Evolutionary conservation across 2,888 invertebrate genomes (phyloP).

Genomic region (Helobdella robusta): DNA sequence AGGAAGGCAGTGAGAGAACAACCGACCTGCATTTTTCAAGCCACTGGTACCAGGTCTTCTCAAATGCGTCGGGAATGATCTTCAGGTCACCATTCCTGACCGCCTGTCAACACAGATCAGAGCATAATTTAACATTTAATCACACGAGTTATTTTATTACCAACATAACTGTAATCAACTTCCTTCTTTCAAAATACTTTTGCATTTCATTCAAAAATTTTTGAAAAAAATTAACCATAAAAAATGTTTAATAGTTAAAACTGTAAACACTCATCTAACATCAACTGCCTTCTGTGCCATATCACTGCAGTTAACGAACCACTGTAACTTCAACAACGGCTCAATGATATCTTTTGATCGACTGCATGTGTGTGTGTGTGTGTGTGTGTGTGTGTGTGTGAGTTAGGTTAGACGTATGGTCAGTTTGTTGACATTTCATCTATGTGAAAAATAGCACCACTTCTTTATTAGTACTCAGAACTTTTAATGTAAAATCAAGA

Average conservation of each 20-base stretch:
- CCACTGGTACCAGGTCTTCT: conserved; percentile 90
- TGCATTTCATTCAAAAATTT: too few relatives aligned
- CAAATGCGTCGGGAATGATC: conserved; percentile 80
- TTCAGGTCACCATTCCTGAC: conserved; percentile 71
- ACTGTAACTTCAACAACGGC: conserved; percentile 88
- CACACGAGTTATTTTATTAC: neutral
- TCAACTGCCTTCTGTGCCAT: conserved; percentile 80
- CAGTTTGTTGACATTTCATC: too few relatives aligned
- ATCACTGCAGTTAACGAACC: conserved; percentile 78
- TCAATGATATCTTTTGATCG: conserved; percentile 95
- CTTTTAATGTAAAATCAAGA: too few relatives aligned
- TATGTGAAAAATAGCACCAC: too few relatives aligned
- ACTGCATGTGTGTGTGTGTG: too few relatives aligned
- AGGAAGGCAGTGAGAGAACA: too few relatives aligned
- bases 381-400: too few relatives aligned
- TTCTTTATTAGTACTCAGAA: too few relatives aligned
- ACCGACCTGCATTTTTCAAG: conserved; percentile 72
- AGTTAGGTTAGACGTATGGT: too few relatives aligned
- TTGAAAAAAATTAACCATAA: too few relatives aligned
- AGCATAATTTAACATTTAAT: neutral
- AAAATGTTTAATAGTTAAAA: neutral
- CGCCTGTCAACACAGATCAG: conserved; percentile 48
- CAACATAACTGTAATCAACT: neutral
- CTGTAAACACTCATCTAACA: conserved; percentile 36
- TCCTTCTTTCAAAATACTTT: too few relatives aligned